Conservation (phyloP, 2,888 invertebrate genomes). For the Synergus umbraculus region DNA sequence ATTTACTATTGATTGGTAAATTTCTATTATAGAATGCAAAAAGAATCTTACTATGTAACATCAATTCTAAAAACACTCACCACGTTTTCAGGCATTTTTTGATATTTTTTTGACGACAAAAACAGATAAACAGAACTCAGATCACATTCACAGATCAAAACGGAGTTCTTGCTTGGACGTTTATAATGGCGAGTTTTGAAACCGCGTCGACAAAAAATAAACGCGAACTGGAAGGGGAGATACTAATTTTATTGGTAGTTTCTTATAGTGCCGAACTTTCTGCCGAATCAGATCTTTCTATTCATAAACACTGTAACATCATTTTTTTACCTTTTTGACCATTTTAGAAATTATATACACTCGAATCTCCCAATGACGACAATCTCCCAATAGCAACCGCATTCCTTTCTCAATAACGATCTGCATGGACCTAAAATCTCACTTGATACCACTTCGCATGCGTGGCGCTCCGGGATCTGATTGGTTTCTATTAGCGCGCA, state of each 20-base stretch:
- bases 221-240: background rate
- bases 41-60: background rate
- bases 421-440: too few relatives aligned
- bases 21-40: background rate
- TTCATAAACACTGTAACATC: too few relatives aligned
- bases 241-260: conserved; percentile 19
- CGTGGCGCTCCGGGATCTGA: too few relatives aligned
- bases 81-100: conserved; percentile 69
- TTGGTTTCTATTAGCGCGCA: too few relatives aligned
- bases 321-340: too few relatives aligned
- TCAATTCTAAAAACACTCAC: conserved; percentile 55
- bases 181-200: conserved; percentile 56
- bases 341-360: too few relatives aligned
- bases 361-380: too few relatives aligned
- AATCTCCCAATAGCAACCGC: too few relatives aligned
- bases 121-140: background rate
- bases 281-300: background rate
- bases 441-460: too few relatives aligned
- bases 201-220: conserved; percentile 11
- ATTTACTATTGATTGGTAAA: background rate
- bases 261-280: background rate
- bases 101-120: conserved; percentile 42
- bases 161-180: conserved; percentile 14
- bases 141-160: background rate
- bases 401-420: too few relatives aligned